Conservation (phyloP, 2,113 vertebrate genomes). For the Notarius quadriscutis region DNA sequence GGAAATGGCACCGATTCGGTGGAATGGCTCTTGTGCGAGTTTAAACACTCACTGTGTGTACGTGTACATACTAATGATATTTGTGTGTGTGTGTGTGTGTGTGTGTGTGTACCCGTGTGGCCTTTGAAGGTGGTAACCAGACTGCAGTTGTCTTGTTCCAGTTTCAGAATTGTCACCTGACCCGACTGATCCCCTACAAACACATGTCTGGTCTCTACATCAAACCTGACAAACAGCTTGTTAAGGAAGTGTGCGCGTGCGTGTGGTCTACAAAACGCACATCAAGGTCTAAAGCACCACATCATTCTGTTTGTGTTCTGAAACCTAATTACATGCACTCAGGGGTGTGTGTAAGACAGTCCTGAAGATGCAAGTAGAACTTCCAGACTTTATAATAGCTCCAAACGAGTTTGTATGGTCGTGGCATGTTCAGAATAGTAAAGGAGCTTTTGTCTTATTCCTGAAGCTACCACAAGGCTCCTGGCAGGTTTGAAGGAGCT, state of each 20-base stretch:
- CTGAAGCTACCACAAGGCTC: too few species aligned
- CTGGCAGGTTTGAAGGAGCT: too few species aligned
- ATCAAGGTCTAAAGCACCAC: not conserved
- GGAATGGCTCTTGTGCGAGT: not conserved
- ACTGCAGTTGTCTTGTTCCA: constrained; percentile 93
- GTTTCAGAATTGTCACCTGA: constrained; percentile 96
- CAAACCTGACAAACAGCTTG: constrained; percentile 80
- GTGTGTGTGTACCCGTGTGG: constrained; percentile 83
- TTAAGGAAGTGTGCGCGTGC: constrained; percentile 63
- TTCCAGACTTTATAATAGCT: not conserved
- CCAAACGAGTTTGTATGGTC: too few species aligned
- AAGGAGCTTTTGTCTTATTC: too few species aligned
- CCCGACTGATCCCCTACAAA: constrained; percentile 97
- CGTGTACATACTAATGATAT: not conserved
- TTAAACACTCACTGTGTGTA: too few species aligned
- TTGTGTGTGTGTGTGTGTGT: constrained; percentile 15
- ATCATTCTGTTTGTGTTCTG: not conserved
- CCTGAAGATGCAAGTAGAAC: not conserved
- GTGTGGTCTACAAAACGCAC: not conserved
- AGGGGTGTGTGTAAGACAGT: not conserved
- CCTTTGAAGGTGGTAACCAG: constrained; percentile 96
- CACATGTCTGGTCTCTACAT: constrained; percentile 93
- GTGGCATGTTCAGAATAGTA: too few species aligned
- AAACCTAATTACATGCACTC: not conserved
- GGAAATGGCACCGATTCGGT: too few species aligned